Base-by-base conservation (phyloP, 2,888 invertebrate genomes). In the Andrena minutula region DNA sequence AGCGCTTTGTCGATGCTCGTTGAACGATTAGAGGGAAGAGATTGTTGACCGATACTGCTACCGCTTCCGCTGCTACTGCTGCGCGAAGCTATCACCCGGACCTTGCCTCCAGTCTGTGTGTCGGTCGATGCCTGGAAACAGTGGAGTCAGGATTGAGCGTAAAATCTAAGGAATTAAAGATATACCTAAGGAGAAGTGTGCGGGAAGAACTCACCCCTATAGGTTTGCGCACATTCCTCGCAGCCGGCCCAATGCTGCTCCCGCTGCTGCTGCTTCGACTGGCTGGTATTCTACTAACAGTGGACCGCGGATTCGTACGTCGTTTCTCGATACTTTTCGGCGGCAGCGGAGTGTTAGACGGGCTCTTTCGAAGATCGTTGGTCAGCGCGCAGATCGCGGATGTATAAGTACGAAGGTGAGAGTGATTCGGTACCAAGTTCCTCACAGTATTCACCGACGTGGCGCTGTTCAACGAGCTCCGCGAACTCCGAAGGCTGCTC, bases 381-480 rank as follows among this genome's bases (percentile, higher is more conserved):
- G 94, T 94, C 81, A 94, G 82, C 83, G 94, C 90, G 92, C 94
- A 91, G 90, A 95, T 94, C 84, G 96, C 92, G 89, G 94, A 86
- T 93, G 95, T 95, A 83, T 90, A 96, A 90, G 82, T 96, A 94
- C 89, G 95, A 94, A 82, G 95, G 90, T 89, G 94, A 78, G 87
- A 94, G 92, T 93, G 95, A 94, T 49, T 94, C 1, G 94, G 92
- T n/a, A 96, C 96, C 77, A 96, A 95, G 81, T 96, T 96, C 84
- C 97, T 95, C 0, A 98, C 97, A 0, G 98, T 98, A 72, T 96
- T 97, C 0, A 96, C 96, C 1, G 97, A 97, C 0, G 97, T 96
- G 2, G 97, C 96, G 92, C 97, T 98, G 91, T 97, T 97, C 71
- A 98, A 94, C 0, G 98, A 98, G 90, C 97, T 97, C 35, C 97